Evolutionary conservation across 2,888 invertebrate genomes (phyloP).

Genomic region (Rhagium mordax): DNA sequence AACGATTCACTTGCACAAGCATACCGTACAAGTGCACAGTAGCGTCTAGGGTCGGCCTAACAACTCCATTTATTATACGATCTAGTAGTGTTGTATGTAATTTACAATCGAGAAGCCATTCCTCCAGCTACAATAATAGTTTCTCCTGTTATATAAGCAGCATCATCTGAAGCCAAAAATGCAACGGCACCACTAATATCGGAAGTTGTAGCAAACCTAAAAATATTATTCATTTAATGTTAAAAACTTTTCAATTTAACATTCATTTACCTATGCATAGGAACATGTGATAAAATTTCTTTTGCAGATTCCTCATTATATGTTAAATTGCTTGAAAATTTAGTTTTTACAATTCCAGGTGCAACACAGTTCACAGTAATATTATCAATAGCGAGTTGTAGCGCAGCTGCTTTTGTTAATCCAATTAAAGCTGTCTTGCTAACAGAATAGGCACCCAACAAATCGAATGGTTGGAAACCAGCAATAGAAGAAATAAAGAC

Average conservation of each 20-base stretch:
- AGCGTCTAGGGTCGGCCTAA: too few species aligned
- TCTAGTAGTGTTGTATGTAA: not conserved
- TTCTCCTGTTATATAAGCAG: constrained; percentile 84
- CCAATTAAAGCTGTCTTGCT: constrained; percentile 95
- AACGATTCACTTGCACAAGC: too few species aligned
- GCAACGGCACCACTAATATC: constrained; percentile 78
- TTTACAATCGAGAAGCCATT: constrained; percentile 73
- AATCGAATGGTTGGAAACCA: constrained; percentile 83
- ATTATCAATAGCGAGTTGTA: constrained; percentile 82
- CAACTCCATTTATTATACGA: not conserved
- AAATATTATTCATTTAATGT: not conserved
- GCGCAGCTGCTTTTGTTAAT: constrained; percentile 85
- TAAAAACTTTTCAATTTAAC: not conserved
- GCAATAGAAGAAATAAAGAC: constrained; percentile 91
- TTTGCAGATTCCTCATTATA: constrained; percentile 66
- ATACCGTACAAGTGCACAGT: too few species aligned
- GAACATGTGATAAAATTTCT: constrained; percentile 64
- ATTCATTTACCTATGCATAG: constrained; percentile 69
- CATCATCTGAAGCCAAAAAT: constrained; percentile 80
- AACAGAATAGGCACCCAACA: constrained; percentile 90
- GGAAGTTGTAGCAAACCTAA: constrained; percentile 74
- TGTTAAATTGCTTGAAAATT: constrained; percentile 84
- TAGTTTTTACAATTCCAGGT: constrained; percentile 92
- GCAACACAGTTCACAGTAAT: constrained; percentile 95
- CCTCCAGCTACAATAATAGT: constrained; percentile 78